These are phyloP conservation scores for Planococcus citri DNA, from an alignment of 1,140 invertebrate species.

Conservation along the genomic window DNA sequence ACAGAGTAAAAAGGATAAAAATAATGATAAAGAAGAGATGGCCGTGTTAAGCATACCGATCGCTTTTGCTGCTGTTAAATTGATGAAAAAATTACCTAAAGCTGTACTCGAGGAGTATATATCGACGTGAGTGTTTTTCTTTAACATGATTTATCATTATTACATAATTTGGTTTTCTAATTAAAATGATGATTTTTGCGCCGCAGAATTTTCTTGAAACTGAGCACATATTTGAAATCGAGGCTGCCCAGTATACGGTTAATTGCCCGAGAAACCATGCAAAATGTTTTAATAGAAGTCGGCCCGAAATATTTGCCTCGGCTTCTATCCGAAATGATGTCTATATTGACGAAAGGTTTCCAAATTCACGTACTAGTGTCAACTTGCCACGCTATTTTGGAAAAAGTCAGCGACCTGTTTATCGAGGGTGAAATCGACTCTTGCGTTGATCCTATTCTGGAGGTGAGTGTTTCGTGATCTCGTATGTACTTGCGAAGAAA, in stretches of 20 bases:
- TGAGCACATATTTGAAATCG: constrained; percentile 80
- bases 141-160: background rate
- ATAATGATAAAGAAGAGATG: constrained; percentile 61
- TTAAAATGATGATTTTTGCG: constrained; percentile 31
- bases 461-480: constrained; percentile 41
- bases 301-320: constrained; percentile 68
- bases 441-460: constrained; percentile 63
- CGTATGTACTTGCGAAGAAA: too few species aligned
- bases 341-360: constrained; percentile 72
- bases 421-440: constrained; percentile 60
- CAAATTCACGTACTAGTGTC: constrained; percentile 86
- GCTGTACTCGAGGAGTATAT: constrained; percentile 60
- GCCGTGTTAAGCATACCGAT: constrained; percentile 83
- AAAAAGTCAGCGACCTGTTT: constrained; percentile 50
- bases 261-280: constrained; percentile 69
- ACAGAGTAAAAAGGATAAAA: constrained; percentile 51
- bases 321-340: constrained; percentile 66
- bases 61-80: constrained; percentile 79
- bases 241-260: constrained; percentile 76
- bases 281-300: constrained; percentile 74
- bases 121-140: constrained; percentile 49
- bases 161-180: background rate
- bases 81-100: constrained; percentile 75
- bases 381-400: constrained; percentile 72
- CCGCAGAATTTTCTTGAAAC: constrained; percentile 77